phyloP scores from a whole-genome alignment of 2,888 invertebrate genomes.

The Cyclophora albipunctata region DNA sequence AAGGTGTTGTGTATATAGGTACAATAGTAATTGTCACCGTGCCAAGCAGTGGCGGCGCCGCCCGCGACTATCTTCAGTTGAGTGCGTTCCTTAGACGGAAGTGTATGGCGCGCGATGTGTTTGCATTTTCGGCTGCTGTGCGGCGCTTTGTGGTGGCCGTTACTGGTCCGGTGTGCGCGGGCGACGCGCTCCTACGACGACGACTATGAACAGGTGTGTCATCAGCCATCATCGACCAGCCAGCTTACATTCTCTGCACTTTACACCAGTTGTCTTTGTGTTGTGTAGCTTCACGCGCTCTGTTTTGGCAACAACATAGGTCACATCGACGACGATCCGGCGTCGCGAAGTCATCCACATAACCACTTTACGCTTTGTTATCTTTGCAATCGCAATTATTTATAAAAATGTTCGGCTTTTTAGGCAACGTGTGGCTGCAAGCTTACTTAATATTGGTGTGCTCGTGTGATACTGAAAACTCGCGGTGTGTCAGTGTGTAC shows the following conservation, averaged over 20 bases:
- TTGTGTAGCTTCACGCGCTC: constrained; percentile 55
- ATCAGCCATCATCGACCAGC: constrained; percentile 30
- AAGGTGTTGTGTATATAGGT: constrained; percentile 38
- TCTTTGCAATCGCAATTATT: constrained; percentile 39
- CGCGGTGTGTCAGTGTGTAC: constrained; percentile 41
- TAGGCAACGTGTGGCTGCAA: constrained; percentile 52
- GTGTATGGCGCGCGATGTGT: constrained; percentile 73
- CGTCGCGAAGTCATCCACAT: constrained; percentile 53
- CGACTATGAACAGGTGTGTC: constrained; percentile 71
- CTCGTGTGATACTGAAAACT: constrained; percentile 32
- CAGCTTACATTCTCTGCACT: constrained; percentile 49
- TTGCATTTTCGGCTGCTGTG: constrained; percentile 70
- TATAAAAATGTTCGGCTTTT: constrained; percentile 46
- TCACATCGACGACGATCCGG: constrained; percentile 29
- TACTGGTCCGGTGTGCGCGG: constrained; percentile 64
- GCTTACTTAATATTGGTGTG: constrained; percentile 50
- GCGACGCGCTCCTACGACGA: constrained; percentile 60
- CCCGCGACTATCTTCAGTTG: constrained; percentile 67
- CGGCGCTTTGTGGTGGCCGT: constrained; percentile 71
- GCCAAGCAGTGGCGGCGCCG: constrained; percentile 60
- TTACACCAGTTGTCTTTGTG: constrained; percentile 31
- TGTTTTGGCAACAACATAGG: constrained; percentile 49
- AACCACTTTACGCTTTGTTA: constrained; percentile 57
- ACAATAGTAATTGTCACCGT: constrained; percentile 55
- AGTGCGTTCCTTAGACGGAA: constrained; percentile 68